Evolutionary conservation across 2,113 vertebrate genomes (phyloP), one percentile per base, ranked within the genome.

Genomic region (Centropus unirufus): DNA sequence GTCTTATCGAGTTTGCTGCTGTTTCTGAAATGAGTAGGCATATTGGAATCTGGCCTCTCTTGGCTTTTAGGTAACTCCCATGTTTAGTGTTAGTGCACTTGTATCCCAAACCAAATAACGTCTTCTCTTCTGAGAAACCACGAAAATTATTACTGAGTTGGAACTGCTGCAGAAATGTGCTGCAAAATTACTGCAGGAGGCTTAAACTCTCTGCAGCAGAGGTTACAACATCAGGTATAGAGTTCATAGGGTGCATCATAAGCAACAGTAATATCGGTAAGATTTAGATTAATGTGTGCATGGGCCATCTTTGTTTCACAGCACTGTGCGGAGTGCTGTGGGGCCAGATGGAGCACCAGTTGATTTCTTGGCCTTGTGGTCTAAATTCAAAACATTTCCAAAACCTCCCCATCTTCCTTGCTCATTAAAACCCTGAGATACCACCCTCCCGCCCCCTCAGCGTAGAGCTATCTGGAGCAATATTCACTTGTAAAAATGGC

Each of bases 21-120:
- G 7, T 40, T 97, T 79, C 70, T 92, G 77, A 91, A 92, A 89
- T 93, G 72, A 95, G 46, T 84, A 82, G 78, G 44, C 26, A 5
- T 59, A 17, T 69, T 61, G 67, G 82, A 90, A 83, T 89, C n/a
- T 86, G 32, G 12, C 49, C 14, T 87, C 57, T 89, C n/a, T 88
- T 68, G n/a, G 20, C 54, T 82, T 76, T 34, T 14, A 58, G 77
- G 58, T 79, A 66, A 73, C 26, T 54, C 58, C 58, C 11, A 2
- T 66, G 32, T 87, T 89, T 68, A 79, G 32, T 80, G 55, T 63
- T 70, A 66, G n/a, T 76, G 27, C 30, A 3, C 61, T 44, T 20
- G 6, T 49, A 81, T 92, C 77, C 89, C 69, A 84, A 74, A 77
- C 59, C 66, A 91, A 72, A 64, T 80, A 70, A 77, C 15, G 11